Base-by-base conservation (phyloP, 2,797 vertebrate genomes). In the Gymnopithys bicolor region DNA sequence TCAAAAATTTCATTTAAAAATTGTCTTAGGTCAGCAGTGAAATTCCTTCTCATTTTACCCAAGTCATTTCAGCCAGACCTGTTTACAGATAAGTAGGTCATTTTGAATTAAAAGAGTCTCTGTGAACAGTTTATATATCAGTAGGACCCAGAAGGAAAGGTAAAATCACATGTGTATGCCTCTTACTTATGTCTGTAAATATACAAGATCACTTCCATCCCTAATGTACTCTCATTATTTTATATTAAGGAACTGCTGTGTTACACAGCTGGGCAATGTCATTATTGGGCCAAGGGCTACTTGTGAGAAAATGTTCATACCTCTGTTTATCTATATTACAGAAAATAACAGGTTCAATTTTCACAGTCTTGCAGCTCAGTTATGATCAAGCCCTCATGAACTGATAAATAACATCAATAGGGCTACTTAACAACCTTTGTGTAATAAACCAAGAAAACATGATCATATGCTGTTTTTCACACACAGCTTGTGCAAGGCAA, bases 401-500 rank as follows among this genome's bases (percentile, higher is more conserved):
- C 0, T 39, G 39, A n/a, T 27, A 48, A 76, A 22, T 59, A 70
- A 15, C 68, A 13, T 48, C 30, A 51, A 21, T 14, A 66, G 27
- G 41, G 56, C 43, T 84, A 55, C 27, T 10, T 30, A 33, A 21
- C 3, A 4, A 63, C 24, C 48, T 67, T 33, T 67, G 16, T 15
- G 6, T 4, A 66, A 48, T 1, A 39, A 89, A 63, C 33, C 14
- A 66, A 51, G 41, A 35, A 51, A 51, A 28, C 0, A 0, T 2
- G 2, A 25, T 48, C 18, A 10, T 7, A 32, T 0, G 0, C 27
- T 39, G 19, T 5, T 37, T 53, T 87, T 89, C 11, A 15, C 0
- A 0, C 2, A 16, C 3, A 1, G 30, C 17, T 73, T 37, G 12
- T 12, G 14, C 11, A 58, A 17, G 4, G 5, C 8, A 33, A 46